These are phyloP conservation scores for Carapus acus DNA, from an alignment of 2,797 vertebrate genomes.

Conservation along the genomic window DNA sequence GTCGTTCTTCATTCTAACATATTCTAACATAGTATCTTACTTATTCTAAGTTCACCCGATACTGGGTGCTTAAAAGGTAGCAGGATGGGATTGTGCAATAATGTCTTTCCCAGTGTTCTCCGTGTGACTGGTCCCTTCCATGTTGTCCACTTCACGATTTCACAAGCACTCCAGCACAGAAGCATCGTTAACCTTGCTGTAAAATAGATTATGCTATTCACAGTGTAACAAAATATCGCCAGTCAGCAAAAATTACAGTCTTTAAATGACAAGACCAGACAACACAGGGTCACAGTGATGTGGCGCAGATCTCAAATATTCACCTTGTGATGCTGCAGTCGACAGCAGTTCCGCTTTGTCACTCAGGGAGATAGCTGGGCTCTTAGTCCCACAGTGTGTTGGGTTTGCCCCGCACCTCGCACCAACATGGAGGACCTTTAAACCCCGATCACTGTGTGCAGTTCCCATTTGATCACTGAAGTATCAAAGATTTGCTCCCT, in stretches of 20 bases:
- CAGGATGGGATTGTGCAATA: slow-evolving; percentile 75
- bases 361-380: slow-evolving; percentile 80
- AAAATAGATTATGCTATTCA: slow-evolving; percentile 27
- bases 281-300: slow-evolving; percentile 48
- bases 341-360: slow-evolving; percentile 51
- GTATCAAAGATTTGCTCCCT: slow-evolving; percentile 72
- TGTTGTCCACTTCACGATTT: slow-evolving; percentile 38
- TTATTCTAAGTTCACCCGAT: slow-evolving; percentile 30
- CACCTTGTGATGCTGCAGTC: slow-evolving; percentile 32
- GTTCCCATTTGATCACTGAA: slow-evolving; percentile 75
- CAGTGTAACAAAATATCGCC: slow-evolving; percentile 42
- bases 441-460: slow-evolving; percentile 84
- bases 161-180: slow-evolving; percentile 60
- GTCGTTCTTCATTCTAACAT: slow-evolving; percentile 48
- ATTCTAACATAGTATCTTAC: slow-evolving; percentile 35
- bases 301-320: slow-evolving; percentile 37
- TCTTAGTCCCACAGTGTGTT: slow-evolving; percentile 71
- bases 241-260: slow-evolving; percentile 35
- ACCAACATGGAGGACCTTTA: slow-evolving; percentile 71
- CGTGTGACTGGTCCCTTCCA: slow-evolving; percentile 37
- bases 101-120: slow-evolving; percentile 64
- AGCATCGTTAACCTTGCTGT: slow-evolving; percentile 30
- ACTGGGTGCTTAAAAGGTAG: slow-evolving; percentile 61
- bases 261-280: slow-evolving; percentile 27
- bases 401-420: slow-evolving; percentile 68